Conservation (phyloP, 2,113 vertebrate genomes). For the Protobothrops flavoviridis region DNA sequence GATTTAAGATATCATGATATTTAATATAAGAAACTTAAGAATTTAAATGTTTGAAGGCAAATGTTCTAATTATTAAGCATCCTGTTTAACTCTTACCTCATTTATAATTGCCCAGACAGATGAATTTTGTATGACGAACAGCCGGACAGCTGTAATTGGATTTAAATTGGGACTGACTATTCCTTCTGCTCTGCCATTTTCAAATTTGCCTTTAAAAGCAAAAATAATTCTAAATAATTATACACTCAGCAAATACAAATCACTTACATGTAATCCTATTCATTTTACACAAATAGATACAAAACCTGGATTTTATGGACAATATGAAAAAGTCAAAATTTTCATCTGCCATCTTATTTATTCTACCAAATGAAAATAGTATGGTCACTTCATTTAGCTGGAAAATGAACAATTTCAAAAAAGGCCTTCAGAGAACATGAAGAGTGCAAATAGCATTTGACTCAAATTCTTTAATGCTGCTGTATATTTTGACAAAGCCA, state of each 20-base stretch:
- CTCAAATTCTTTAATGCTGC: not conserved
- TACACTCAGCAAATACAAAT: not conserved
- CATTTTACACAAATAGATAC: not conserved
- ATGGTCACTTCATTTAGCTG: not conserved
- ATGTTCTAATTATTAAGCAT: not conserved
- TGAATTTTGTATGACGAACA: slow-evolving; percentile 89
- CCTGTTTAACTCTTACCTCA: slow-evolving; percentile 79
- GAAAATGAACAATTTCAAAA: not conserved
- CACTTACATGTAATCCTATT: not conserved
- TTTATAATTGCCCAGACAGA: slow-evolving; percentile 96
- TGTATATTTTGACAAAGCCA: not conserved
- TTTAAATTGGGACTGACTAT: slow-evolving; percentile 85
- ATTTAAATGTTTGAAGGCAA: not conserved
- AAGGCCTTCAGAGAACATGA: not conserved
- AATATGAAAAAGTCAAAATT: slow-evolving; percentile 12
- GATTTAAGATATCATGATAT: not conserved
- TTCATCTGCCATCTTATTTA: slow-evolving; percentile 1
- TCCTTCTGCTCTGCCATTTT: slow-evolving; percentile 89
- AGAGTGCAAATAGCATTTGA: not conserved
- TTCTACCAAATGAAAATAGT: not conserved
- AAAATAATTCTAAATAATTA: slow-evolving; percentile 25
- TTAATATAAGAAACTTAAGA: not conserved
- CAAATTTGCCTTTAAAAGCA: slow-evolving; percentile 84
- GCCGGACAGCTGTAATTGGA: slow-evolving; percentile 87
- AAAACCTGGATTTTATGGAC: not conserved